These are phyloP conservation scores for Sterna hirundo DNA, from an alignment of 2,113 vertebrate species.

Conservation along the genomic window DNA sequence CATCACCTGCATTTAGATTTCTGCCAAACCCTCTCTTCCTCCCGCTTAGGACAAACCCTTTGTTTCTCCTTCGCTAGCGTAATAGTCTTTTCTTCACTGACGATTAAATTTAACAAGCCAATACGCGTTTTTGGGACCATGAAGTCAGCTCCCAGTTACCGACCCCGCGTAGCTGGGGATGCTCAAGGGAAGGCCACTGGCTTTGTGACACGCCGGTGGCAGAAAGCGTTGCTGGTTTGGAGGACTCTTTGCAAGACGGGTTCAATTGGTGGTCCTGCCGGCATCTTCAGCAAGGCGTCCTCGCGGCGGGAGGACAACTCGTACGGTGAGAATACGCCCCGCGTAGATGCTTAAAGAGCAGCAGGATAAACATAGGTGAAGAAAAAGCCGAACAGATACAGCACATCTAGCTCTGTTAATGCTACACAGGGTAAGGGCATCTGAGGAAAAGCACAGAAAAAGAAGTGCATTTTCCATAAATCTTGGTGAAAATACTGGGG, in stretches of 20 bases:
- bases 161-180: background rate
- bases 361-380: background rate
- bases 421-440: background rate
- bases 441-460: background rate
- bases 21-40: constrained; percentile 10
- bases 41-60: background rate
- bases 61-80: background rate
- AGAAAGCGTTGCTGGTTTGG: background rate
- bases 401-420: background rate
- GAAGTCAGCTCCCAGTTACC: background rate
- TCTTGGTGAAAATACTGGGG: background rate
- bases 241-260: background rate
- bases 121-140: background rate
- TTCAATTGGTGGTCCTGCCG: background rate
- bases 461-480: background rate
- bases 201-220: background rate
- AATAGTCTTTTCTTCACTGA: background rate
- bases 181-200: background rate
- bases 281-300: background rate
- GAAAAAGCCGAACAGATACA: background rate
- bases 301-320: background rate
- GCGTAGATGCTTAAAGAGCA: background rate
- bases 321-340: background rate
- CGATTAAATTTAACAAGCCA: background rate
- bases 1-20: constrained; percentile 59